phyloP scores from a whole-genome alignment of 2,113 vertebrate genomes.

The Xiphophorus maculatus region DNA sequence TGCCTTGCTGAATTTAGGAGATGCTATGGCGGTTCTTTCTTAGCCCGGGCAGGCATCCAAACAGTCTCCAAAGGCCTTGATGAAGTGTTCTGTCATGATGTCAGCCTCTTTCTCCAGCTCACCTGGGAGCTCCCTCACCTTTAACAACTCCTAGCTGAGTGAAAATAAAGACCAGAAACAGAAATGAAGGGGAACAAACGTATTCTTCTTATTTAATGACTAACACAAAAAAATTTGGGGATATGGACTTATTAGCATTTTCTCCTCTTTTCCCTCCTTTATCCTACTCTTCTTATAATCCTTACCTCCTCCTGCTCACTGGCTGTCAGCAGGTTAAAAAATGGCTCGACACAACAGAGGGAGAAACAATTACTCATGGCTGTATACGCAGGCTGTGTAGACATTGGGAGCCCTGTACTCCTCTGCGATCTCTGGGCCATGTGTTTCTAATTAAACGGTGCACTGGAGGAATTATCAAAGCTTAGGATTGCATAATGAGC shows the following conservation, averaged over 20 bases:
- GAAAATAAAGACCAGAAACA: constrained; percentile 3
- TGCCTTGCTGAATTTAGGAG: constrained; percentile 45
- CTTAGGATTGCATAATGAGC: constrained; percentile 71
- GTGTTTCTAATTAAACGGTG: constrained; percentile 74
- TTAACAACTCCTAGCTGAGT: constrained; percentile 51
- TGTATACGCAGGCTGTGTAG: constrained; percentile 56
- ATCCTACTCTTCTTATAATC: constrained; percentile 5
- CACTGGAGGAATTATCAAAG: constrained; percentile 72
- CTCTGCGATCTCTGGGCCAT: constrained; percentile 66
- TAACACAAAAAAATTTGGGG: constrained; percentile 24
- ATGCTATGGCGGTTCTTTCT: constrained; percentile 51
- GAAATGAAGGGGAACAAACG: not conserved
- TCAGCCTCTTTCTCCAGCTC: constrained; percentile 67
- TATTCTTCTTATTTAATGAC: constrained; percentile 31
- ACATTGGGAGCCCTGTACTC: constrained; percentile 62
- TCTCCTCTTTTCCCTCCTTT: constrained; percentile 14
- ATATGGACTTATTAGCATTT: constrained; percentile 33
- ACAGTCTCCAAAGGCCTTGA: constrained; percentile 66
- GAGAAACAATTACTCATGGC: constrained; percentile 76
- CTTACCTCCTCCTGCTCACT: constrained; percentile 51
- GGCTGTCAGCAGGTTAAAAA: constrained; percentile 76
- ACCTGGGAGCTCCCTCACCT: constrained; percentile 69
- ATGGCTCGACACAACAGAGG: constrained; percentile 62
- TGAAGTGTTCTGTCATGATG: constrained; percentile 78
- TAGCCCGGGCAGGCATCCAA: constrained; percentile 61